These are phyloP conservation scores for Kuschelorhynchus macadamiae DNA, from an alignment of 2,888 invertebrate species.

Conservation along the genomic window DNA sequence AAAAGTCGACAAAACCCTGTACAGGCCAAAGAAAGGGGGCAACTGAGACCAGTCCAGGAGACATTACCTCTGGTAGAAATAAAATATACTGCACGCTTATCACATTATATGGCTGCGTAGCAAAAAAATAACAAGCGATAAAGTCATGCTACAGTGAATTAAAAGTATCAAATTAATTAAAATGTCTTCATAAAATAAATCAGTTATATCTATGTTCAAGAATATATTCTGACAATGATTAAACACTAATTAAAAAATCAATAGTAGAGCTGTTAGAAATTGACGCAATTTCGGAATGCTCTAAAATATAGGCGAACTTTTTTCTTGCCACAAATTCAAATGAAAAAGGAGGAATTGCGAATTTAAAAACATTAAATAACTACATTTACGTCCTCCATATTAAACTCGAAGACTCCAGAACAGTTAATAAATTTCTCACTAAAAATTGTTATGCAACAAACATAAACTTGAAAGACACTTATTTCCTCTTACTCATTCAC, in stretches of 20 bases:
- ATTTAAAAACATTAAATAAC: conserved; percentile 22
- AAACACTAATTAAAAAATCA: neutral
- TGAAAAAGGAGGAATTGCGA: conserved; percentile 14
- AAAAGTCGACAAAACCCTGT: neutral
- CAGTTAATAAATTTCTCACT: too few relatives aligned
- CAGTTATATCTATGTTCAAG: too few relatives aligned
- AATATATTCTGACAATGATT: neutral
- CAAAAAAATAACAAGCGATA: conserved; percentile 34
- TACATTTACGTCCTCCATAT: conserved; percentile 26
- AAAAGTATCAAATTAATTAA: conserved; percentile 7
- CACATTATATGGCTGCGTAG: conserved; percentile 25
- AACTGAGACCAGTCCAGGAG: conserved; percentile 14
- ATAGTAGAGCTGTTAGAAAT: conserved; percentile 6
- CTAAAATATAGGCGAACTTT: conserved; percentile 25
- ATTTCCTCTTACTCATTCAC: too few relatives aligned
- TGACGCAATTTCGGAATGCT: conserved; percentile 33
- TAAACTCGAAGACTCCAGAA: too few relatives aligned
- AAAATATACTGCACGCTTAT: neutral
- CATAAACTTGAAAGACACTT: too few relatives aligned
- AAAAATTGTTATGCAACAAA: too few relatives aligned
- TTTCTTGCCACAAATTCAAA: conserved; percentile 38
- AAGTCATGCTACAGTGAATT: conserved; percentile 28
- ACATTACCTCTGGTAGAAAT: neutral
- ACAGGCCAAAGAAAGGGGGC: conserved; percentile 9
- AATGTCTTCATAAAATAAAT: too few relatives aligned